A percentile compares a stretch with the other conserved stretches of the same genome.
Conservation (phyloP, 2,113 vertebrate genomes). For the Oreochromis aureus region DNA sequence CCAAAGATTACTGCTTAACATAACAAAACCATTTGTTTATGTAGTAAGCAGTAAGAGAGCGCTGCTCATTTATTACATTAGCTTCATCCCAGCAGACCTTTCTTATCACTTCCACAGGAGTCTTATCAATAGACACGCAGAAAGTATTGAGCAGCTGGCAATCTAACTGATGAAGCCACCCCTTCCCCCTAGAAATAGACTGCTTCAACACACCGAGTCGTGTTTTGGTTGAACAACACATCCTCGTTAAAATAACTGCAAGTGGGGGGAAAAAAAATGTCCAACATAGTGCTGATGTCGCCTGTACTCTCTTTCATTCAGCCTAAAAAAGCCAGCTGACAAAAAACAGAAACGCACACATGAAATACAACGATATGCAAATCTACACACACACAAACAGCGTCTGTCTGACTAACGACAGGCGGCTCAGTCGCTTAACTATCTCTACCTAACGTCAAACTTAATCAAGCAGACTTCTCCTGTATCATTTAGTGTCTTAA, state of each 20-base stretch:
- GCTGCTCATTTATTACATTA: background rate
- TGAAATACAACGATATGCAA: background rate
- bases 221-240: background rate
- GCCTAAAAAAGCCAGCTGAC: background rate
- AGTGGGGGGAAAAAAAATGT: background rate
- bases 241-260: background rate
- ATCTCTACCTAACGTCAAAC: background rate
- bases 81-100: background rate
- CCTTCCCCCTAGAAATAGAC: background rate
- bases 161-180: slow-evolving; percentile 39
- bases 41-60: background rate
- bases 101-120: slow-evolving; percentile 8
- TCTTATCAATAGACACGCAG: slow-evolving; percentile 52
- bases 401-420: background rate
- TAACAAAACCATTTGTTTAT: background rate
- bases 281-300: background rate
- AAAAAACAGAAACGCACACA: background rate
- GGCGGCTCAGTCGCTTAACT: background rate
- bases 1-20: background rate
- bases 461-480: background rate
- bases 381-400: background rate
- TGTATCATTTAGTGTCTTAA: background rate
- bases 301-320: background rate
- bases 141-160: slow-evolving; percentile 11
- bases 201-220: background rate